These are phyloP conservation scores for Esox masquinongy DNA, from an alignment of 2,797 vertebrate genomes.

Conservation along the genomic window DNA sequence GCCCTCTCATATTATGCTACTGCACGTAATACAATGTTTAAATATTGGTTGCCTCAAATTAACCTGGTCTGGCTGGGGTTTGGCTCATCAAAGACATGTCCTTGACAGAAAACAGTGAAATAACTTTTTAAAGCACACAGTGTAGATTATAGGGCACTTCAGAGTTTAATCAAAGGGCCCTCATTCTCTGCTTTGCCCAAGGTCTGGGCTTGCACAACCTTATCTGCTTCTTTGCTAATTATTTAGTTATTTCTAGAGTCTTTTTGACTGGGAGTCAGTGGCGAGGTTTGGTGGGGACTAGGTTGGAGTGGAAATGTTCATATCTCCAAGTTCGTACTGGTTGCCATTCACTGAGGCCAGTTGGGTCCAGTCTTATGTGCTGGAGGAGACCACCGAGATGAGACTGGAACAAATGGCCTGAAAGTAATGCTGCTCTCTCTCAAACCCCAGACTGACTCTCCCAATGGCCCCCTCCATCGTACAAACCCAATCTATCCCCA, in stretches of 20 bases:
- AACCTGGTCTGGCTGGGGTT: not conserved
- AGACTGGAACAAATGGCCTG: constrained; percentile 72
- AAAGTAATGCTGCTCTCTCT: constrained; percentile 62
- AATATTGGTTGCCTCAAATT: not conserved
- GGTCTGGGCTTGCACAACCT: not conserved
- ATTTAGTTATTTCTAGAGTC: constrained; percentile 34
- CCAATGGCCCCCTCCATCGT: constrained; percentile 34
- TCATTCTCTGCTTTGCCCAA: constrained; percentile 5
- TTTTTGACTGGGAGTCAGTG: constrained; percentile 33
- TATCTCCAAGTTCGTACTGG: constrained; percentile 54
- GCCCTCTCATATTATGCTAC: not conserved
- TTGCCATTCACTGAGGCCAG: constrained; percentile 68
- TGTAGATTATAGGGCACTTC: constrained; percentile 47
- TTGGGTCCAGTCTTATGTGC: constrained; percentile 59
- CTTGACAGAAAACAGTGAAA: constrained; percentile 16
- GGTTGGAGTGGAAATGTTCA: constrained; percentile 48
- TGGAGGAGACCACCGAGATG: constrained; percentile 63
- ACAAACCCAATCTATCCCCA: not conserved
- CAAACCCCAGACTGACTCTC: constrained; percentile 60
- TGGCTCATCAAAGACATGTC: not conserved
- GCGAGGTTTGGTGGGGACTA: constrained; percentile 35
- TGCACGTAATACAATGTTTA: no score
- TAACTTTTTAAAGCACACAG: constrained; percentile 29
- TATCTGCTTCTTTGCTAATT: not conserved
- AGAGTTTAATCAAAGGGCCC: constrained; percentile 5